Evolutionary conservation across 2,797 vertebrate species (phyloP).

Genomic region (Monodelphis domestica): DNA sequence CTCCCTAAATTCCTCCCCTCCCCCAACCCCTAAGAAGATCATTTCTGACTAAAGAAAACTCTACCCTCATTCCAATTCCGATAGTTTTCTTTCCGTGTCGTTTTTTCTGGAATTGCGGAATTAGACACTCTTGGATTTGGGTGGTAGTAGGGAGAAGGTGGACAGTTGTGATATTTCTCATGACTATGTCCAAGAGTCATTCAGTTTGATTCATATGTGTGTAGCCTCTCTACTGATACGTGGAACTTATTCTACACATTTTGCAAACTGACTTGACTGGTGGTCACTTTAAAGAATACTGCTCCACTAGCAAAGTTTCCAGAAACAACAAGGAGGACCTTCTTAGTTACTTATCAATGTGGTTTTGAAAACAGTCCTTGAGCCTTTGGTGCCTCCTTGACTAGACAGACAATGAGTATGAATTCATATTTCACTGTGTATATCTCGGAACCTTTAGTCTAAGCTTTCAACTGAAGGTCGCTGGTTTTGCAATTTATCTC

Average conservation of each 20-base stretch:
- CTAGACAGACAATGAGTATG: slow-evolving; percentile 64
- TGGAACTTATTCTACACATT: not conserved
- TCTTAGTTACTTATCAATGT: slow-evolving; percentile 70
- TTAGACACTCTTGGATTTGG: not conserved
- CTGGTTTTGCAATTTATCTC: slow-evolving; percentile 15
- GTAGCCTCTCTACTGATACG: slow-evolving; percentile 38
- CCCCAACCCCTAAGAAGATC: not conserved
- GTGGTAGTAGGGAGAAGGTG: not conserved
- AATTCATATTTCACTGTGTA: not conserved
- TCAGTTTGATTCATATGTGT: slow-evolving; percentile 1
- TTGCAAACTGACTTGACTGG: not conserved
- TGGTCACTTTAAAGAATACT: slow-evolving; percentile 16
- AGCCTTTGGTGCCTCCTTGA: slow-evolving; percentile 50
- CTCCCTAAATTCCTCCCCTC: not conserved
- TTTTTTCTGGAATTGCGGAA: slow-evolving; percentile 1
- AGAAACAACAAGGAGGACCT: slow-evolving; percentile 36
- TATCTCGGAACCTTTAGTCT: slow-evolving; percentile 7
- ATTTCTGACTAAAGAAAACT: not conserved
- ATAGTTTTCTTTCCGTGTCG: slow-evolving; percentile 4
- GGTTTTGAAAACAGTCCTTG: slow-evolving; percentile 75
- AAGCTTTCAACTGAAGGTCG: slow-evolving; percentile 22
- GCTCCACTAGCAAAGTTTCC: slow-evolving; percentile 42
- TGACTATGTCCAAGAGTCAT: not conserved
- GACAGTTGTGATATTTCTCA: not conserved
- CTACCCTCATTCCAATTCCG: slow-evolving; percentile 2